Evolutionary conservation across 37 sponge, comb jelly and placozoan species (phyloP).

Genomic region (Aplysina aerophoba): DNA sequence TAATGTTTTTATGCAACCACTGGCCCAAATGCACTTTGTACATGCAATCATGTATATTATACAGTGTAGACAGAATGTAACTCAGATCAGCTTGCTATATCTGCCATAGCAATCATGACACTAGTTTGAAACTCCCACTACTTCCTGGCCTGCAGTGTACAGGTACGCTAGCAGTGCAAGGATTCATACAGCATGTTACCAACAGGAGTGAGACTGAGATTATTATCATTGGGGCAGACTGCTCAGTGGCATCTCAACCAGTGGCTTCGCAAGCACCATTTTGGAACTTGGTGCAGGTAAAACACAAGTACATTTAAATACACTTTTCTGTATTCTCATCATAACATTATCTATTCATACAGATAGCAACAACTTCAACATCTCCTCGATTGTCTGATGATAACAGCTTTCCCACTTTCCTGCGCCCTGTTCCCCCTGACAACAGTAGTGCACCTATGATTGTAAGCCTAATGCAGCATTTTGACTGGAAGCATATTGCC

Average conservation of each 20-base stretch:
- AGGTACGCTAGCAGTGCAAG: background rate
- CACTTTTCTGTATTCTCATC: background rate
- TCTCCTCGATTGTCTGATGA: conserved; percentile 49
- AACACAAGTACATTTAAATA: too few relatives aligned
- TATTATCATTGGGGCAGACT: conserved; percentile 33
- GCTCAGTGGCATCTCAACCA: conserved; percentile 38
- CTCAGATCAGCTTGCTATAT: too few relatives aligned
- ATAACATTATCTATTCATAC: background rate
- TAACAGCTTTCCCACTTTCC: conserved; percentile 19
- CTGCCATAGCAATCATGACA: too few relatives aligned
- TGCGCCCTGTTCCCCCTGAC: conserved; percentile 23
- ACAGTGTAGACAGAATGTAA: too few relatives aligned
- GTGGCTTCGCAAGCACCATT: conserved; percentile 19
- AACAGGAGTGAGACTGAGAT: background rate
- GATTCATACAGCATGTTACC: conserved; percentile 10
- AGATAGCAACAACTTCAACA: conserved; percentile 44
- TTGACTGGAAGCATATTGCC: conserved; percentile 18
- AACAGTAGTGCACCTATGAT: background rate
- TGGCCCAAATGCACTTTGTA: too few relatives aligned
- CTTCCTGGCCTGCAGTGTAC: conserved; percentile 1
- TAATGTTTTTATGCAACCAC: too few relatives aligned
- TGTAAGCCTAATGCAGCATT: conserved; percentile 10
- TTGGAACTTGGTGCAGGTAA: conserved; percentile 32
- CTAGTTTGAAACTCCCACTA: too few relatives aligned
- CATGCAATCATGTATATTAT: too few relatives aligned